Conservation (phyloP, 2,888 invertebrate species). For the Harpalus rubripes region DNA sequence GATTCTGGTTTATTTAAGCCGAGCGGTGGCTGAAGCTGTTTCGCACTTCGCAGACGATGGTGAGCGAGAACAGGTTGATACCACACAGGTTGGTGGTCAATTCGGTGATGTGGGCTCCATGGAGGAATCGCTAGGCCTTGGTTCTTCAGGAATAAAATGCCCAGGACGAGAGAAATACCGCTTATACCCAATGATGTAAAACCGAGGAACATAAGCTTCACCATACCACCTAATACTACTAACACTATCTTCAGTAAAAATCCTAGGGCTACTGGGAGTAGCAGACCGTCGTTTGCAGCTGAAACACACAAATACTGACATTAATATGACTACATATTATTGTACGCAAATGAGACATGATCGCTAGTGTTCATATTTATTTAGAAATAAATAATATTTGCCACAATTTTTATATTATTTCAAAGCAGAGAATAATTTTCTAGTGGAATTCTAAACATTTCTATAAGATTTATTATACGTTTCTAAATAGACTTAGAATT, state of each 20-base stretch:
- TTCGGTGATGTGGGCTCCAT: slow-evolving; percentile 1
- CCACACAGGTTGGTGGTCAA: slow-evolving; percentile 6
- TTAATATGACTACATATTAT: too few species aligned
- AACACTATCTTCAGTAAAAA: slow-evolving; percentile 59
- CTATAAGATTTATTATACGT: too few species aligned
- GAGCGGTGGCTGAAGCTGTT: slow-evolving; percentile 4
- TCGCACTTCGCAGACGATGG: slow-evolving; percentile 47
- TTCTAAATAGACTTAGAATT: too few species aligned
- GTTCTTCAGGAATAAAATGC: slow-evolving; percentile 57
- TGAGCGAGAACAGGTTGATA: slow-evolving; percentile 13
- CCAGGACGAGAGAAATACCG: slow-evolving; percentile 53
- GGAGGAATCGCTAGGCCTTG: slow-evolving; percentile 15
- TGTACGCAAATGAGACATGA: too few species aligned
- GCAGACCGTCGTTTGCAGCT: slow-evolving; percentile 42
- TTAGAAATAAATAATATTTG: too few species aligned
- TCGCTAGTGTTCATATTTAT: too few species aligned
- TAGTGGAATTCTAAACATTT: too few species aligned
- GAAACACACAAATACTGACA: neutral
- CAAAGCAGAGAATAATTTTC: too few species aligned
- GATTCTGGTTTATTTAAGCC: slow-evolving; percentile 55
- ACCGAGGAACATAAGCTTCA: slow-evolving; percentile 58
- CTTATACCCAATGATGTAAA: slow-evolving; percentile 54
- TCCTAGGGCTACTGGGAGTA: slow-evolving; percentile 60
- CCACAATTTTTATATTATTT: too few species aligned
- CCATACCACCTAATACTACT: slow-evolving; percentile 48